phyloP scores from a whole-genome alignment of 1,140 invertebrate genomes.

The Macrobrachium rosenbergii region DNA sequence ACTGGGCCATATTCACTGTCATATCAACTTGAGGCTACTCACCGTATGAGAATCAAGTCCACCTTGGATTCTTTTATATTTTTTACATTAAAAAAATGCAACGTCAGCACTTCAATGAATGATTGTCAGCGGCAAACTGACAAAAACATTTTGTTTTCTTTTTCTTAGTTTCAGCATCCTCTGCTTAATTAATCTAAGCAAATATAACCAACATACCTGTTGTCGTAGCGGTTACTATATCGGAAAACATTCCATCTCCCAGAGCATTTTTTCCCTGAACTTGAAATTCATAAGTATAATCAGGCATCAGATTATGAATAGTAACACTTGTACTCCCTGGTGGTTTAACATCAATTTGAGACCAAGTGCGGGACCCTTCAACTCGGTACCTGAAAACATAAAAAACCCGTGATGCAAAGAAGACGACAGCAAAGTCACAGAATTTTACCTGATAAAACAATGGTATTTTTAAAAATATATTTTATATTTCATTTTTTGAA shows the following conservation, averaged over 20 bases:
- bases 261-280: conserved; percentile 94
- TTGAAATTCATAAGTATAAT: conserved; percentile 95
- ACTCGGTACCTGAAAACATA: conserved; percentile 79
- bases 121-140: no score
- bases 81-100: no score
- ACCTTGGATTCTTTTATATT: no score
- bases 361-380: conserved; percentile 87
- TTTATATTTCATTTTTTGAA: no score
- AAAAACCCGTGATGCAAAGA: not conserved
- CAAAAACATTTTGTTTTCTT: not conserved
- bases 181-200: not conserved
- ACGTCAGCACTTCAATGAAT: no score
- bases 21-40: no score
- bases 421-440: not conserved
- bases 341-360: conserved; percentile 92
- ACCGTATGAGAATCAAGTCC: no score
- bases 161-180: not conserved
- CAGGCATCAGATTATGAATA: conserved; percentile 89
- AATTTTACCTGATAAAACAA: not conserved
- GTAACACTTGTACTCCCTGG: conserved; percentile 90
- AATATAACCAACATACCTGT: conserved; percentile 78
- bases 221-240: conserved; percentile 89
- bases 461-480: no score
- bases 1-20: no score
- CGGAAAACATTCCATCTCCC: conserved; percentile 95